Base-by-base conservation (phyloP, 1,140 invertebrate genomes). In the Wiebesia pumilae region DNA sequence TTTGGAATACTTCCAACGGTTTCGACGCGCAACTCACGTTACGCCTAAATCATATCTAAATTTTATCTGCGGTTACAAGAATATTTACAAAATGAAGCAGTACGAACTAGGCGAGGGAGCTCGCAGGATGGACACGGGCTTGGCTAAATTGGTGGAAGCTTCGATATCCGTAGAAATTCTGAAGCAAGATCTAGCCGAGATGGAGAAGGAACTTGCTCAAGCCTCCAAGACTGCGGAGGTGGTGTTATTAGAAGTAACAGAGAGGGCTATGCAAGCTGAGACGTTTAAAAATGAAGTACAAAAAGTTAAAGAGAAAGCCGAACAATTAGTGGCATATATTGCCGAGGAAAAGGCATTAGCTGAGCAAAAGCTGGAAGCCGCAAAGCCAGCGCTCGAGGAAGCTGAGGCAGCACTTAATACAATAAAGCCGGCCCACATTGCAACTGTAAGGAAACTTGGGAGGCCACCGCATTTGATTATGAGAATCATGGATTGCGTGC, bases 31-130 rank as follows among this genome's bases (percentile, higher is more conserved):
- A 0, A 98, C 98, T 79, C 98, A 99, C 93, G 98, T 99, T 10
- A 99, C 98, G 33, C 98, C 98, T 16, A 99, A 99, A 94, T 99
- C 98, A 0, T 99, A 99, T 93, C 93, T 99, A 27, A 99, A 98
- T 90, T 99, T 99, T 92, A 97, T 99, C 84, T 97, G 96, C 80
- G 98, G 98, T 38, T 99, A 99, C 91, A 99, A 99, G 94, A 97
- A 96, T 81, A 97, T 99, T 88, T 99, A 99, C 92, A 95, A 96
- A 87, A 95, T 96, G 92, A 98, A 98, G 94, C 96, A 97, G 91
- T 96, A 96, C 90, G 98, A 99, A 93, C 94, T 99, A 67, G 97
- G 97, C 7, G 97, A 98, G 90, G 96, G 98, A 54, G 97, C 98
- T 43, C 94, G 96, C 86, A 95, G 98, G 91, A 99, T 99, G 98